These are phyloP conservation scores for Chunga burmeisteri DNA, from an alignment of 2,113 vertebrate genomes.

Conservation along the genomic window DNA sequence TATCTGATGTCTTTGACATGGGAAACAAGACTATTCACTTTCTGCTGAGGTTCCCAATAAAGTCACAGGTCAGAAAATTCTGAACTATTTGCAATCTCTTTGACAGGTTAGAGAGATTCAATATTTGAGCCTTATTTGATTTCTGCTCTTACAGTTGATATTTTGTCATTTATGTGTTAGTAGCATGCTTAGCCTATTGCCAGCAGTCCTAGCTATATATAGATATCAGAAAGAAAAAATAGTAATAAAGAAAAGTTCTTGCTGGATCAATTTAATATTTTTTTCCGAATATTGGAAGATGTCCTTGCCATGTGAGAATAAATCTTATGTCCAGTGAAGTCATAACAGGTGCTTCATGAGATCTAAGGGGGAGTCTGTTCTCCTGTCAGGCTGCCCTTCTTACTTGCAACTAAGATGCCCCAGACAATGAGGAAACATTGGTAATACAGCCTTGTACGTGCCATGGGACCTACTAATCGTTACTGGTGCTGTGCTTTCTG, in stretches of 20 bases:
- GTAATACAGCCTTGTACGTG: not conserved
- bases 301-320: not conserved
- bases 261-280: not conserved
- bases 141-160: not conserved
- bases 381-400: not conserved
- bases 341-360: not conserved
- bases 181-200: not conserved
- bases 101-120: not conserved
- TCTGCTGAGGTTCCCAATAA: not conserved
- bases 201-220: not conserved
- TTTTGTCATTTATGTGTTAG: not conserved
- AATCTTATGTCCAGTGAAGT: not conserved
- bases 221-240: not conserved
- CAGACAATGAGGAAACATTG: not conserved
- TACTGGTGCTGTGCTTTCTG: not conserved
- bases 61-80: not conserved
- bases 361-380: not conserved
- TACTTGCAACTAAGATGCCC: not conserved
- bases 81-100: not conserved
- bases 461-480: not conserved
- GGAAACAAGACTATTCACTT: not conserved
- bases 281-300: not conserved
- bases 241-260: not conserved
- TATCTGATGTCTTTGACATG: not conserved
- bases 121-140: not conserved